Evolutionary conservation across 2,113 vertebrate species (phyloP), one percentile per base, ranked within the genome.

Genomic region (Falcunculus frontatus): DNA sequence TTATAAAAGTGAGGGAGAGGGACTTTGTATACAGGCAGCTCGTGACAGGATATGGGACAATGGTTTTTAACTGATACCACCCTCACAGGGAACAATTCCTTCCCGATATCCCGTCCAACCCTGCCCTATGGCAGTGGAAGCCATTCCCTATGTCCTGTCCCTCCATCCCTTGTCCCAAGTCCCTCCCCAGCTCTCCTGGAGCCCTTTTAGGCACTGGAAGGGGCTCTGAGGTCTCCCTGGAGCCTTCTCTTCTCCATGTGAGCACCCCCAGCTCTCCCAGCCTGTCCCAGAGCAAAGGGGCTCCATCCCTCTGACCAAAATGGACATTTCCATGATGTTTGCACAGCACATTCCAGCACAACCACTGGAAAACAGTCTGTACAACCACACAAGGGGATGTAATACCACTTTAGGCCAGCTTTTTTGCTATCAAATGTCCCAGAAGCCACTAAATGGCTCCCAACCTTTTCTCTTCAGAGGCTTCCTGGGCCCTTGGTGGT

Each of bases 321-420:
- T 4, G 7, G 29, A 3, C 7, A 55, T 78, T 82, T 59, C 60
- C 18, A 3, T 13, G 9, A 4, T 7, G 8, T 35, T 55, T 83
- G n/a, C 29, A 4, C 3, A 17, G 17, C 14, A 1, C 6, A 29
- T 55, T 52, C 50, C 56, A 42, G 20, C 37, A 25, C 6, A 35
- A 0, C 33, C n/a, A 0, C 1, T 22, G 53, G 27, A 29, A 49
- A 81, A 16, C 0, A 0, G 10, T 4, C 39, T 7, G 0, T 26
- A 11, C 20, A 16, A 7, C 2, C 37, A 44, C 26, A 37, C 7
- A 1, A 3, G 14, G 59, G 47, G 16, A 10, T 33, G 25, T 2
- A 22, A 26, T 2, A 22, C 1, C 20, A 13, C 3, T 42, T 59
- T 4, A 13, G 41, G 6, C 19, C 55, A 81, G 6, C 55, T 63